Evolutionary conservation across 1,140 invertebrate genomes (phyloP), one percentile per base, ranked within the genome.

Genomic region (Dendroctonus ponderosae): DNA sequence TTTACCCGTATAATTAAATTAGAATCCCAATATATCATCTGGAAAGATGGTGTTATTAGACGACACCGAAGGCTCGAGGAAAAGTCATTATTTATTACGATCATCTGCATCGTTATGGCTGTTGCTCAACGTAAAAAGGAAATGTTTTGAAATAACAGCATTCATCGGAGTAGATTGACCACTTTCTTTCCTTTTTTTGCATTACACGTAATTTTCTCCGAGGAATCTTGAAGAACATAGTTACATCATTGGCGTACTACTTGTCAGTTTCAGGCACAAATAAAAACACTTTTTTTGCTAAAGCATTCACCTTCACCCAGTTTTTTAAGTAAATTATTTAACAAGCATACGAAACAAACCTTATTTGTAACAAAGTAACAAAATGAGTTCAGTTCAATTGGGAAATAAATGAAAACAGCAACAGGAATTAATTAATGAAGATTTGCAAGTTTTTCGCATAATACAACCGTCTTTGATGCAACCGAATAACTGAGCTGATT

Each of bases 131-230:
- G 15, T 52, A 56, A 56, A 56, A 56, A 56, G 53, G 15, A 52
- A 52, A 52, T 56, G 53, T 56, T 56, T 56, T 56, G 9, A 26
- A 56, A 56, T 56, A 39, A 15, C 53, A 56, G 11, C 53, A 14
- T 14, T 56, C 26, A 15, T 56, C 14, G 7, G 37, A 56, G 15
- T 39, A 26, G 53, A 56, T 7, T 56, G 38, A 56, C 53, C 53
- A 56, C 53, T 56, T 56, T 56, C 53, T 56, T 56, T 56, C 26
- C 53, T 52, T 56, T 26, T 52, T 56, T 56, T 39, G 53, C 53
- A 56, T 56, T 38, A 39, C 50, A 52, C 14, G 50, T 56, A 56
- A 56, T 56, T 56, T 56, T 56, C 53, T 26, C 9, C 53, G 39
- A 6, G 53, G 11, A 52, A 52, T 52, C 9, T 52, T n/a, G 7